Base-by-base conservation (phyloP, 2,797 vertebrate species). In the Florisuga fusca region DNA sequence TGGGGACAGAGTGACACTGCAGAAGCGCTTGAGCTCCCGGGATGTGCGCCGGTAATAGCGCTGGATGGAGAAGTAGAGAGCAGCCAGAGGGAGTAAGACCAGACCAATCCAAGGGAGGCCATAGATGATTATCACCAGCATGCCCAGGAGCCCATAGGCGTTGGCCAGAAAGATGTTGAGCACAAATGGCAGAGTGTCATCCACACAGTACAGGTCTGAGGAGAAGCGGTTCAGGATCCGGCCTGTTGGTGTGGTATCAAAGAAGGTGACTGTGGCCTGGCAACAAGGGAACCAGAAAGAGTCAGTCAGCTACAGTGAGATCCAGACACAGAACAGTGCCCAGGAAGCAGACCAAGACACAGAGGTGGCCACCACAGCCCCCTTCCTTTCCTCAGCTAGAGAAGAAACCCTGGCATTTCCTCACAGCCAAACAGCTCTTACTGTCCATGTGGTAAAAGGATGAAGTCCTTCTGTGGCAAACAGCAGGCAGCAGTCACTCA, bases 181-280 rank as follows among this genome's bases (percentile, higher is more conserved):
- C 59, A 98, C 81, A 95, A 99, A 99, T 3, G 99, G 99, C 91
- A 99, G 97, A 71, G 96, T 98, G 97, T 99, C 98, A n/a, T 99
- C 99, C 43, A 98, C 98, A 4, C 97, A 98, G 97, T 99, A 99
- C 85, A 99, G 78, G 61, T 99, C 99, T 0, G 99, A 99, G 34
- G 99, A 99, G 94, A 99, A 99, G 41, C 99, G 99, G 98, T 99
- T 99, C 23, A 99, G 97, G 57, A 99, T 97, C 10, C 98, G 98
- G 23, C 99, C 99, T 17, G 96, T 94, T 4, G 99, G 99, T 0
- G 99, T 99, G 63, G 96, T 98, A 96, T 99, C 98, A 41, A 99
- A 99, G 98, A 99, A 99, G 10, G 97, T 97, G 96, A 99, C 96
- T 0, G 99, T 99, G 61, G 98, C 99, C 99, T 99, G 94, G 50